phyloP scores from a whole-genome alignment of 1,140 invertebrate genomes.

The Drosophila persimilis region DNA sequence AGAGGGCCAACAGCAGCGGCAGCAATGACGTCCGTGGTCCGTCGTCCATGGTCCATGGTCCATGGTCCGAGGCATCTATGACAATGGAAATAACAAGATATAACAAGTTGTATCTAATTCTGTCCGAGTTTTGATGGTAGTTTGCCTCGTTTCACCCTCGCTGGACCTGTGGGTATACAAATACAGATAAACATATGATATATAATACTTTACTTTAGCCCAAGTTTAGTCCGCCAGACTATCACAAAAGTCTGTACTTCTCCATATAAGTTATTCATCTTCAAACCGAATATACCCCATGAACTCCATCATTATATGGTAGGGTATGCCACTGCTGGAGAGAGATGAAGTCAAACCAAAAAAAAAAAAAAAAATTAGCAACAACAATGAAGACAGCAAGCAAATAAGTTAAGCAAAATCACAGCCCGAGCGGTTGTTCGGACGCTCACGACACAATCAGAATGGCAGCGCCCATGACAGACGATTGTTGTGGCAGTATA shows the following conservation, averaged over 20 bases:
- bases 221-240: too few relatives aligned
- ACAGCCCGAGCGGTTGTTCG: too few relatives aligned
- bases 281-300: too few relatives aligned
- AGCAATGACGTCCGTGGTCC: conserved; percentile 11
- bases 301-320: too few relatives aligned
- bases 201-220: too few relatives aligned
- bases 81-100: conserved; percentile 12
- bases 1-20: not conserved
- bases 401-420: conserved; percentile 1
- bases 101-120: conserved; percentile 39
- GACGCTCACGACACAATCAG: conserved; percentile 20
- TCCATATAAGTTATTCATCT: too few relatives aligned
- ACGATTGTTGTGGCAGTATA: conserved; percentile 22
- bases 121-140: conserved; percentile 1
- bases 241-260: too few relatives aligned
- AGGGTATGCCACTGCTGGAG: too few relatives aligned
- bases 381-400: conserved; percentile 13
- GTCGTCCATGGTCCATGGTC: too few relatives aligned
- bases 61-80: conserved; percentile 3
- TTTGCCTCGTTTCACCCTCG: conserved; percentile 2
- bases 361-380: conserved; percentile 1
- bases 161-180: not conserved
- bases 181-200: too few relatives aligned
- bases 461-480: not conserved
- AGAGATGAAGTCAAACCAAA: too few relatives aligned